A percentile compares a stretch with the other conserved stretches of the same genome.
phyloP scores from a whole-genome alignment of 2,113 vertebrate genomes.

The Heloderma charlesbogerti region DNA sequence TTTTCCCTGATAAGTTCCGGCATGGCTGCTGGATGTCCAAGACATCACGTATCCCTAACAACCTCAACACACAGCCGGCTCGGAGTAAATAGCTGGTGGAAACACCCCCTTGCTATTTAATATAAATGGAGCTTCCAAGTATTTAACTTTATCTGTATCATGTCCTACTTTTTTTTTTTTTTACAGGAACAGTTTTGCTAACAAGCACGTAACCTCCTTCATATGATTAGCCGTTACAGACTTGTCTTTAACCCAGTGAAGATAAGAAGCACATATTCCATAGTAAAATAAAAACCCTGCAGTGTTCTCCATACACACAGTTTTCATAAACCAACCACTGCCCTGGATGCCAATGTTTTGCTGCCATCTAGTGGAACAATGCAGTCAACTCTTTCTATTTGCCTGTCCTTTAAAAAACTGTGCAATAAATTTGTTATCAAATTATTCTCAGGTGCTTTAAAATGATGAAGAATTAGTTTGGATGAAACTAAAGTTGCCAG shows the following conservation, averaged over 20 bases:
- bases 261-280: constrained; percentile 61
- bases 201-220: neutral
- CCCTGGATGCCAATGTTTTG: constrained; percentile 70
- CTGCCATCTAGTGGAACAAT: constrained; percentile 84
- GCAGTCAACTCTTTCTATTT: constrained; percentile 8
- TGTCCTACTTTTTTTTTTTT: neutral
- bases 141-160: neutral
- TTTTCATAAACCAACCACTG: constrained; percentile 31
- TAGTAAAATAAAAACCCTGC: constrained; percentile 69
- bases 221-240: constrained; percentile 34
- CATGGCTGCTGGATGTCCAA: no score
- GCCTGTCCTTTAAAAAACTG: neutral
- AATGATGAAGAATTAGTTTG: neutral
- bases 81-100: no score
- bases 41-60: no score
- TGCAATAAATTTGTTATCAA: no score
- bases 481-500: neutral
- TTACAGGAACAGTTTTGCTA: constrained; percentile 17
- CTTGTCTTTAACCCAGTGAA: constrained; percentile 52
- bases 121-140: neutral
- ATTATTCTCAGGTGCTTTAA: no score
- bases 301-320: constrained; percentile 59
- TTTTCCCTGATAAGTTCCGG: no score
- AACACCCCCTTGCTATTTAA: no score
- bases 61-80: no score